phyloP scores from a whole-genome alignment of 2,888 invertebrate species.

The Crocallis elinguaria region DNA sequence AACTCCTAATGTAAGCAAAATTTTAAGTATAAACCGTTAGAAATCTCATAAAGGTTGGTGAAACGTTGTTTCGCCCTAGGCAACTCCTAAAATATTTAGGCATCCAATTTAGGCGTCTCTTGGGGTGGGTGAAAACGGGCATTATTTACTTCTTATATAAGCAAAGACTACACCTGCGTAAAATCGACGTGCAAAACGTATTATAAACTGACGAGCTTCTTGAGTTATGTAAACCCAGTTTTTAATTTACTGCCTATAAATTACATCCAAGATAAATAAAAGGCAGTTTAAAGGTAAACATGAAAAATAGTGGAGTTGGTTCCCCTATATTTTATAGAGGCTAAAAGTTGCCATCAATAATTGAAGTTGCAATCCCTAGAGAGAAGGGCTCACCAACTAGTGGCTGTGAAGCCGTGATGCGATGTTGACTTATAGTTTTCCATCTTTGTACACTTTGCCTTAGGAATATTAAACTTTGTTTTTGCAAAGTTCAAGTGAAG shows the following conservation, averaged over 20 bases:
- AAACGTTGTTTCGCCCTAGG: no score
- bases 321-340: conserved; percentile 78
- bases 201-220: conserved; percentile 20
- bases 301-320: conserved; percentile 69
- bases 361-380: conserved; percentile 74
- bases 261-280: conserved; percentile 52
- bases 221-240: conserved; percentile 28
- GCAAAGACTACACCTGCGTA: conserved; percentile 21
- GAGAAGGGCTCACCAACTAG: conserved; percentile 65
- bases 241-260: conserved; percentile 38
- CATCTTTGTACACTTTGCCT: conserved; percentile 12
- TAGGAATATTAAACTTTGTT: conserved; percentile 20
- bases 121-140: no score
- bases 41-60: no score
- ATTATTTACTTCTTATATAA: no score
- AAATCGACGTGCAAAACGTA: conserved; percentile 17
- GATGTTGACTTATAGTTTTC: conserved; percentile 36
- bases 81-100: no score
- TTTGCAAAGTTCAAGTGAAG: no score
- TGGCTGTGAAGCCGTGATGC: conserved; percentile 54
- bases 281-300: conserved; percentile 66
- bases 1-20: no score
- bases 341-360: conserved; percentile 83
- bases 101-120: no score
- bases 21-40: no score